phyloP scores from a whole-genome alignment of 2,113 vertebrate species.

The Vanacampus margaritifer region DNA sequence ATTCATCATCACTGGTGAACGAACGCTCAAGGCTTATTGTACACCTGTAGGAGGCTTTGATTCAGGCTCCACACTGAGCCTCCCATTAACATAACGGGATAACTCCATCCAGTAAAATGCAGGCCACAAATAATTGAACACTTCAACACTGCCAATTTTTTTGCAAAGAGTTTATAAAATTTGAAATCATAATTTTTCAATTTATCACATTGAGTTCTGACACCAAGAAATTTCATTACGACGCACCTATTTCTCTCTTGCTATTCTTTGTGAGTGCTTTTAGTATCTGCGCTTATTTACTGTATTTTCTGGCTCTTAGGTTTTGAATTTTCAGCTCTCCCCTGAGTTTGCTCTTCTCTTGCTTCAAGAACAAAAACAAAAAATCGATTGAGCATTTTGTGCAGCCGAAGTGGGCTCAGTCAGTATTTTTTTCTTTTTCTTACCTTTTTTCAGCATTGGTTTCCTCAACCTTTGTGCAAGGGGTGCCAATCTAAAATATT shows the following conservation, averaged over 20 bases:
- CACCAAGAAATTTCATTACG: too few relatives aligned
- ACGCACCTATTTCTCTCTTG: too few relatives aligned
- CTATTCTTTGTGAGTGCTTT: not conserved
- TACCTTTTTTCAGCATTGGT: not conserved
- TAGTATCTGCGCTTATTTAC: too few relatives aligned
- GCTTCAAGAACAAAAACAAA: too few relatives aligned
- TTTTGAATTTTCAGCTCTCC: too few relatives aligned
- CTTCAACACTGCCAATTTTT: not conserved
- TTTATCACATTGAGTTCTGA: not conserved
- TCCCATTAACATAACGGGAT: not conserved
- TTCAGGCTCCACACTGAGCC: not conserved
- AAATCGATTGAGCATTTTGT: not conserved
- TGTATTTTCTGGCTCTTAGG: too few relatives aligned
- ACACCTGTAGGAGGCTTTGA: conserved; percentile 1
- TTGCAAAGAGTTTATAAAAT: not conserved
- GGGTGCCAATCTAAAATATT: not conserved
- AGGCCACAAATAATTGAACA: not conserved
- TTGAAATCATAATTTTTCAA: not conserved
- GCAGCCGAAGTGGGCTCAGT: not conserved
- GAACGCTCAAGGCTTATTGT: conserved; percentile 1
- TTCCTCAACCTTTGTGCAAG: not conserved
- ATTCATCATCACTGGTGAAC: conserved; percentile 8
- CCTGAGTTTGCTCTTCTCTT: too few relatives aligned
- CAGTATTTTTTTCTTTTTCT: not conserved
- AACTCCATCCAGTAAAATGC: not conserved